Evolutionary conservation across 2,113 vertebrate species (phyloP), one percentile per base, ranked within the genome.

Genomic region (Plecotus auritus): DNA sequence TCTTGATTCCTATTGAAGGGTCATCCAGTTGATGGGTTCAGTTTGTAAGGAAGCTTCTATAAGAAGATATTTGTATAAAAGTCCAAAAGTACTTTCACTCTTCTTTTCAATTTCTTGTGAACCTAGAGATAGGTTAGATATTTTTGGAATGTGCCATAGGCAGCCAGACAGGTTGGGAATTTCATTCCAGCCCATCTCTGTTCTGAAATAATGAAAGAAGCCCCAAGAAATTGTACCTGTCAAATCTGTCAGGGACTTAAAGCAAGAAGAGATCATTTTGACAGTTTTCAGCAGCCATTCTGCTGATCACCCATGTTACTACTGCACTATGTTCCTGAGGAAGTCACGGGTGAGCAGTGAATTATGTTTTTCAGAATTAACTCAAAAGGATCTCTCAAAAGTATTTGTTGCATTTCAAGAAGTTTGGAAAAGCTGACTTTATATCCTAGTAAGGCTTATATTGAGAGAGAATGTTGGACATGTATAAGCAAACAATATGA

Each of bases 171-270:
- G 42, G n/a, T 88, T 95, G 69, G 14, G 49, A 37, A 93, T 87
- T 94, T 88, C 12, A 83, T 85, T 96, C 35, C 37, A 94, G 85
- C 93, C 94, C 30, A 67, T 97, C 72, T 96, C 92, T 95, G 49
- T 30, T 94, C 85, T 69, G 10, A 76, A 95, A 72, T 86, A 94
- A 97, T 94, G 91, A 85, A 85, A 80, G 64, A 67, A 95, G 16
- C 30, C 78, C 85, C 73, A 97, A 92, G 84, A 96, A 95, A 97
- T 96, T 88, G 69, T 97, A 82, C 74, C 35, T 94, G 96, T 96
- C 97, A 96, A 88, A 95, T 96, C 54, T 97, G 97, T 74, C 97
- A 96, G 47, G n/a, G 64, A 64, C 88, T 96, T 61, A 94, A 95
- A 96, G 93, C 72, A 88, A 82, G 0, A 85, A 74, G 37, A 95